Conservation (phyloP, 2,113 vertebrate species). For the Pluvialis apricaria region DNA sequence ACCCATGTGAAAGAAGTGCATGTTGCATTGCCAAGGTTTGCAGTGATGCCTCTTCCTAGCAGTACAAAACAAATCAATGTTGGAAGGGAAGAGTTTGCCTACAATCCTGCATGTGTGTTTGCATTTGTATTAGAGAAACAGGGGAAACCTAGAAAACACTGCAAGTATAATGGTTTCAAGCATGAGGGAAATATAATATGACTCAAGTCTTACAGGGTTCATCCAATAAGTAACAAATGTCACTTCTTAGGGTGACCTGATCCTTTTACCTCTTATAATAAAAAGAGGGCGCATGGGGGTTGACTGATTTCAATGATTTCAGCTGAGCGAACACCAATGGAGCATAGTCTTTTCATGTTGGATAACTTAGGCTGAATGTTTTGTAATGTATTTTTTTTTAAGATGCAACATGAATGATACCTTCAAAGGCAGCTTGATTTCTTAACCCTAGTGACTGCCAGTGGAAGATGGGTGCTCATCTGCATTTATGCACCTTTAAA, state of each 20-base stretch:
- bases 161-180: background rate
- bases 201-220: background rate
- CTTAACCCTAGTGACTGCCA: background rate
- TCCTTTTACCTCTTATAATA: background rate
- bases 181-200: background rate
- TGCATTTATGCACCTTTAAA: background rate
- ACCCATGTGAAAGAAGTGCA: background rate
- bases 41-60: background rate
- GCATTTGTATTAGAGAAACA: background rate
- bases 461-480: background rate
- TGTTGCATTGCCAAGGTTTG: background rate
- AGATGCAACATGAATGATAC: background rate
- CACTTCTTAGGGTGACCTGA: background rate
- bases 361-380: background rate
- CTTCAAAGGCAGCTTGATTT: background rate
- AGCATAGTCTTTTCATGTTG: background rate
- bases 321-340: accelerated
- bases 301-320: background rate
- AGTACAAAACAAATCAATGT: background rate
- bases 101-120: background rate
- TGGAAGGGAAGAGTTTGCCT: background rate
- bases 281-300: background rate
- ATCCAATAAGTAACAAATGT: background rate
- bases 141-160: background rate
- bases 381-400: background rate